These are phyloP conservation scores for Synanthedon andrenaeformis DNA, from an alignment of 2,888 invertebrate species.

Conservation along the genomic window DNA sequence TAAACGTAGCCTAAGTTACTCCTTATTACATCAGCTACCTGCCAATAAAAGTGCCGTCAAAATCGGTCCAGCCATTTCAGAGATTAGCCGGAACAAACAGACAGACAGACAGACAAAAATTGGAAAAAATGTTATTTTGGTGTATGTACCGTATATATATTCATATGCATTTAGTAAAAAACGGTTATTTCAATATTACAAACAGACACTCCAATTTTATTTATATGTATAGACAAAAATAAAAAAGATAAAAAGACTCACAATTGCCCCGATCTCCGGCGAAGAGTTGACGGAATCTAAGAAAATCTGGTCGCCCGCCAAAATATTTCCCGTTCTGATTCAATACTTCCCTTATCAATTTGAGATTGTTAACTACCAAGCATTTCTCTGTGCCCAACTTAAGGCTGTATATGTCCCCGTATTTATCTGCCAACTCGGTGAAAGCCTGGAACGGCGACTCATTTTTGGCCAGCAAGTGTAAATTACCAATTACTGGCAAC, in stretches of 20 bases:
- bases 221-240: too few species aligned
- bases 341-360: constrained; percentile 79
- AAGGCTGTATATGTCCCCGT: constrained; percentile 80
- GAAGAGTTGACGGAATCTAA: constrained; percentile 84
- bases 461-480: constrained; percentile 74
- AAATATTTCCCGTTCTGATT: constrained; percentile 85
- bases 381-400: constrained; percentile 77
- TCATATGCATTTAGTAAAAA: too few species aligned
- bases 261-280: constrained; percentile 89
- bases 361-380: constrained; percentile 80
- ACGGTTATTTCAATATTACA: too few species aligned
- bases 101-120: too few species aligned
- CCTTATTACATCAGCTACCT: too few species aligned
- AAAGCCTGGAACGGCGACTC: constrained; percentile 80
- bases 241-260: constrained; percentile 66
- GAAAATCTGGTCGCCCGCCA: constrained; percentile 85
- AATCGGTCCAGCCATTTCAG: too few species aligned
- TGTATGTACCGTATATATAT: too few species aligned
- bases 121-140: too few species aligned
- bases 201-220: too few species aligned
- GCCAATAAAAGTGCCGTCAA: too few species aligned
- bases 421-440: constrained; percentile 74
- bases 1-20: too few species aligned
- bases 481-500: constrained; percentile 76
- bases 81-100: too few species aligned